These are phyloP conservation scores for Leucophora obtusa DNA, from an alignment of 2,888 invertebrate genomes.

Conservation along the genomic window DNA sequence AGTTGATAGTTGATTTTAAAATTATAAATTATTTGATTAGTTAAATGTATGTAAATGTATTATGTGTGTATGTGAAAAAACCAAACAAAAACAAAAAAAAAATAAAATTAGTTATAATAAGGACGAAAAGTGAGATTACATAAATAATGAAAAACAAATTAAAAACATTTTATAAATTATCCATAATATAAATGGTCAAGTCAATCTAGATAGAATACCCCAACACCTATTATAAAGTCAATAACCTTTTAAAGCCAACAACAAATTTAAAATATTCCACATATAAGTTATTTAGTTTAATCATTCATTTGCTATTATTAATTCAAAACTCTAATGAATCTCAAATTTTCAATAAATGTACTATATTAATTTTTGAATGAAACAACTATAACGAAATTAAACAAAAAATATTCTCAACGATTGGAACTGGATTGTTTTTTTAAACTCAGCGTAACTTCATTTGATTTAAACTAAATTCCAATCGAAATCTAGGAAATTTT, in stretches of 20 bases:
- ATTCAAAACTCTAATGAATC: constrained; percentile 27
- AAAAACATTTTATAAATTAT: constrained; percentile 26
- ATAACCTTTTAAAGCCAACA: background rate
- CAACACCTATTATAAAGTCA: constrained; percentile 8
- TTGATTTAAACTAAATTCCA: too few relatives aligned
- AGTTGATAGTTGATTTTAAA: constrained; percentile 59
- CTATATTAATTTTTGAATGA: background rate
- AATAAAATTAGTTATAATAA: constrained; percentile 45
- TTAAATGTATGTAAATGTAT: constrained; percentile 64
- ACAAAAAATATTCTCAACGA: constrained; percentile 12
- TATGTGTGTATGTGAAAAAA: constrained; percentile 59
- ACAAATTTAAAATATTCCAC: background rate
- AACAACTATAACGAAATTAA: background rate
- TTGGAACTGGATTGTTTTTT: background rate
- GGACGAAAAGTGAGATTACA: constrained; percentile 30
- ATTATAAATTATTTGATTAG: constrained; percentile 55
- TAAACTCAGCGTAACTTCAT: background rate
- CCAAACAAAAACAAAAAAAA: constrained; percentile 38
- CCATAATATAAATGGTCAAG: constrained; percentile 25
- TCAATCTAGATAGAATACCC: constrained; percentile 54
- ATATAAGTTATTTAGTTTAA: constrained; percentile 9
- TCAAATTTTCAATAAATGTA: background rate
- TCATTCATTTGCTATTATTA: constrained; percentile 17
- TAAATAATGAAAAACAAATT: constrained; percentile 11
- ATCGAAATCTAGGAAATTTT: too few relatives aligned